Evolutionary conservation across 2,888 invertebrate genomes (phyloP), one percentile per base, ranked within the genome.

Genomic region (Nomada lathburiana): DNA sequence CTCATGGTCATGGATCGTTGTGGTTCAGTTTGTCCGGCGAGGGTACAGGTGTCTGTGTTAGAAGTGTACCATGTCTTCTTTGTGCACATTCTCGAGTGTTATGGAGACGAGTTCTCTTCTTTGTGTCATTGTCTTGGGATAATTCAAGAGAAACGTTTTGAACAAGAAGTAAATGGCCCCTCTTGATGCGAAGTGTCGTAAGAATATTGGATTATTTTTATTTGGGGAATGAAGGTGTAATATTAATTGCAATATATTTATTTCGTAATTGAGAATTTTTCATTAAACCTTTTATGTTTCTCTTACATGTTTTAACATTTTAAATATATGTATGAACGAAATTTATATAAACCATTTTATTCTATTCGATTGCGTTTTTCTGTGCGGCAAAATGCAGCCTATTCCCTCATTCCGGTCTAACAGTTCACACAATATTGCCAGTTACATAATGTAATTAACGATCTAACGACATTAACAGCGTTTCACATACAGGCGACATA

Each of bases 391-490:
- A n/a, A 18, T 11, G 1, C 2, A 9, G 2, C n/a, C 2, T 11
- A n/a, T 53, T n/a, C 9, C 16, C 47, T 47, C 16, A 3, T n/a
- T 42, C 2, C 9, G 9, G 20, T 20, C 7, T 29, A 2, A 10
- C 4, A 4, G 44, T 53, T n/a, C n/a, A 5, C 18, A 16, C 16
- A 36, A 20, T 47, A 55, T 68, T 55, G 20, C 4, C 26, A 63
- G 26, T 59, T 72, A 47, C 42, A 7, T 68, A 80, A 80, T 52
- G 26, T 63, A 67, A 68, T 63, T 72, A 71, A 62, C 26, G 60
- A 75, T 82, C 36, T n/a, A 36, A 53, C 23, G n/a, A n/a, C 47
- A 29, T 50, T 62, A 75, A 55, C 62, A n/a, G 42, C n/a, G 60
- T 36, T 65, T 55, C 70, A 3, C 47, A 23, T 29, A 16, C 53